phyloP scores from a whole-genome alignment of 2,113 vertebrate genomes.

The human (Homo sapiens) region GRCh38 chr1:150889501-150890000 shows the following conservation, averaged over 20 bases:
- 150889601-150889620: not conserved
- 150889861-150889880: not conserved
- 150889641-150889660: not conserved
- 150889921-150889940: not conserved
- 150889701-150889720: not conserved
- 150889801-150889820: not conserved
- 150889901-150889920: not conserved
- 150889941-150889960: not conserved
- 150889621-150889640: not conserved
- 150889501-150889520: not conserved
- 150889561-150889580: not conserved
- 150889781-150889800: not conserved
- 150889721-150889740: slow-evolving; percentile 23
- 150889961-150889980: not conserved
- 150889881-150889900: not conserved
- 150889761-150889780: not conserved
- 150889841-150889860: not conserved
- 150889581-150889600: not conserved
- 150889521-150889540: not conserved
- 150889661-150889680: not conserved
- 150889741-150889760: not conserved
- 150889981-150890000: not conserved
- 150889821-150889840: not conserved
- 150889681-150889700: not conserved
- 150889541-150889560: not conserved